Conservation (phyloP, 2,888 invertebrate genomes). For the Penaeus monodon region DNA sequence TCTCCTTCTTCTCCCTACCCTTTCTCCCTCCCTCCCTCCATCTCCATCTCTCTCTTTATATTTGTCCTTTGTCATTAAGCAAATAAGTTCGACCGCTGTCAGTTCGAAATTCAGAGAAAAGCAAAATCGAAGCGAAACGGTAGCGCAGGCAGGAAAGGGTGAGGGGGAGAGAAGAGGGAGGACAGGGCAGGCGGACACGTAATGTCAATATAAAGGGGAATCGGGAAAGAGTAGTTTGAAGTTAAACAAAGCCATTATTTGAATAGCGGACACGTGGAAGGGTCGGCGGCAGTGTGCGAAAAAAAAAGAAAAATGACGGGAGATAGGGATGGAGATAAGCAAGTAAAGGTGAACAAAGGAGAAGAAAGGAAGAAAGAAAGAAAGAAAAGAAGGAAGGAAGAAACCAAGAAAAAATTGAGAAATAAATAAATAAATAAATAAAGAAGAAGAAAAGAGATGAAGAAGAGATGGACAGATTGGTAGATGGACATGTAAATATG, state of each 20-base stretch:
- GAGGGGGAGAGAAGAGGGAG: no score
- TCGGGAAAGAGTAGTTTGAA: background rate
- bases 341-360: background rate
- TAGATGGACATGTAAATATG: no score
- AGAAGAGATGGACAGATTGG: no score
- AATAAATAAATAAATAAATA: background rate
- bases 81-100: background rate
- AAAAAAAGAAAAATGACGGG: background rate
- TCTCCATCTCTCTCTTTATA: background rate
- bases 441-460: background rate
- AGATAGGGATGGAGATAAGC: background rate
- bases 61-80: background rate
- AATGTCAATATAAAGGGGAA: background rate
- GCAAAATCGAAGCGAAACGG: no score
- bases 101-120: no score
- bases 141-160: no score
- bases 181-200: background rate
- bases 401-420: background rate
- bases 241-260: background rate
- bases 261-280: background rate
- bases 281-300: background rate
- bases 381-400: background rate
- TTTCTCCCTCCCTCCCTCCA: background rate
- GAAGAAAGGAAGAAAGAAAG: background rate
- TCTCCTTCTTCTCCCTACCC: background rate